Percentiles rank a stretch among this genome's conserved stretches.
Conservation (phyloP, 2,113 vertebrate genomes). For the Macrotus californicus region DNA sequence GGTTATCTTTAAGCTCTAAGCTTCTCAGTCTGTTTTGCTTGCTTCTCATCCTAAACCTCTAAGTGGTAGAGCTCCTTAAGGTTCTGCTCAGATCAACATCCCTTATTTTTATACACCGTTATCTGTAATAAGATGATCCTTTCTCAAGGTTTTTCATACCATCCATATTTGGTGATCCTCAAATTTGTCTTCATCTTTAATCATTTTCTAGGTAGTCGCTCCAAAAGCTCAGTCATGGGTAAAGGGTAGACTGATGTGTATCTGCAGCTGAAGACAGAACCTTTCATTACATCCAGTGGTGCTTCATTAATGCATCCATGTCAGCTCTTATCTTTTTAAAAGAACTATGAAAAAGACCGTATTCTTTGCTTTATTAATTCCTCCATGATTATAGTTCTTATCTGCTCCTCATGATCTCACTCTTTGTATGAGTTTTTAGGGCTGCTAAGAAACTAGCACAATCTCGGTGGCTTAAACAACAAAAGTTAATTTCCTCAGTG, state of each 20-base stretch:
- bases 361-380: background rate
- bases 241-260: conserved; percentile 5
- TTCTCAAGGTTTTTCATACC: background rate
- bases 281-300: background rate
- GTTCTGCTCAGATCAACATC: background rate
- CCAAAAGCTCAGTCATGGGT: background rate
- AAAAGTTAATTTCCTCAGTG: background rate
- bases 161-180: background rate
- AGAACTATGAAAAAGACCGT: background rate
- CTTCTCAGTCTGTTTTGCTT: background rate
- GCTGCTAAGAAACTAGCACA: background rate
- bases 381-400: background rate
- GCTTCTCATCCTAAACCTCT: background rate
- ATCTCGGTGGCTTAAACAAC: background rate
- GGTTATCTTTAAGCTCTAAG: background rate
- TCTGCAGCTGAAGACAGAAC: background rate
- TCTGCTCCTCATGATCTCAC: background rate
- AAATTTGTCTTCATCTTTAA: background rate
- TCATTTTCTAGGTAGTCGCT: background rate
- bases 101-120: background rate
- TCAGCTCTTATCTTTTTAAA: background rate
- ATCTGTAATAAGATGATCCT: background rate
- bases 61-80: background rate
- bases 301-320: background rate
- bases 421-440: background rate